Conservation (phyloP, 2,113 vertebrate species). For the Vanacampus margaritifer region DNA sequence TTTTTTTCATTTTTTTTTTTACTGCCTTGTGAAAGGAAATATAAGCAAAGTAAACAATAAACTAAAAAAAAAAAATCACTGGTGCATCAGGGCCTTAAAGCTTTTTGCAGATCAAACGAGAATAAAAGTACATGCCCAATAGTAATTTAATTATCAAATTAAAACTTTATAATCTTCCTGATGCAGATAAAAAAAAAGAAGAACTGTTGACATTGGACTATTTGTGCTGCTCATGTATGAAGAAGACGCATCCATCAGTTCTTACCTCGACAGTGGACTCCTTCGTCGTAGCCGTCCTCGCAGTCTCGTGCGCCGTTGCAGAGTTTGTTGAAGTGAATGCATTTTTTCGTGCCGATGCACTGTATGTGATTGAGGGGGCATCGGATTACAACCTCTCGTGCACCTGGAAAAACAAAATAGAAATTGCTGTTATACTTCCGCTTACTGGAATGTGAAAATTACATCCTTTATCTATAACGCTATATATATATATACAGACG, state of each 20-base stretch:
- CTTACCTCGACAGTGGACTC: conserved; percentile 90
- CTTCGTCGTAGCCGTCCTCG: conserved; percentile 87
- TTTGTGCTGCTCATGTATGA: conserved; percentile 22
- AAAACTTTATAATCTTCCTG: conserved; percentile 39
- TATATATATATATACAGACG: too few relatives aligned
- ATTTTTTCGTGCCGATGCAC: conserved; percentile 83
- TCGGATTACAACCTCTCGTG: conserved; percentile 77
- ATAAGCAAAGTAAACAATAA: not conserved
- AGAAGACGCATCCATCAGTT: conserved; percentile 16
- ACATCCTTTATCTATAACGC: not conserved
- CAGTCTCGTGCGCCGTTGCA: conserved; percentile 90
- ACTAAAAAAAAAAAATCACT: not conserved
- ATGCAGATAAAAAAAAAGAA: conserved; percentile 21
- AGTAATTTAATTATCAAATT: not conserved
- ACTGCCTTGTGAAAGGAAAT: not conserved
- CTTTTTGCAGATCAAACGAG: not conserved
- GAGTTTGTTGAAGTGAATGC: conserved; percentile 90
- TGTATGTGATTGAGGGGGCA: conserved; percentile 85
- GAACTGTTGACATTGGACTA: conserved; percentile 32
- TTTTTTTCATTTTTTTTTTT: not conserved
- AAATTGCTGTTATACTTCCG: not conserved
- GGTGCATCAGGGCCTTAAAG: not conserved
- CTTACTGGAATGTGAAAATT: not conserved
- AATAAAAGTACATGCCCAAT: conserved; percentile 23
- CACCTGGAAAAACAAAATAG: conserved; percentile 73